Base-by-base conservation (phyloP, 2,113 vertebrate species). In the Macheiramphus alcinus region DNA sequence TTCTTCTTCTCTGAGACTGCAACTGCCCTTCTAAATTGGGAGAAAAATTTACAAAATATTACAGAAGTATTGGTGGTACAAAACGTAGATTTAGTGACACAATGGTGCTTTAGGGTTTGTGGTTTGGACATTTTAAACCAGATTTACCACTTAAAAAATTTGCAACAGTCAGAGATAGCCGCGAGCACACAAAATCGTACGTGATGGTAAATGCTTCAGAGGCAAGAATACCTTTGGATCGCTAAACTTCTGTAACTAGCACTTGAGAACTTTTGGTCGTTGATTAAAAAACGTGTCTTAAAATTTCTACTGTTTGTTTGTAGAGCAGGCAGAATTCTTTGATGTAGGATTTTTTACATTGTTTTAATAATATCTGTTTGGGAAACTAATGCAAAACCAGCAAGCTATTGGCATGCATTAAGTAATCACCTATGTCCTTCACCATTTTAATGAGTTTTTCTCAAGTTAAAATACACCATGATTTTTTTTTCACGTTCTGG, bases 161-260 rank as follows among this genome's bases (percentile, higher is more conserved):
- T 68, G 25, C 36, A 87, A 6, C 22, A 48, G 78, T 50, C 53
- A 4, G 9, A 22, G 42, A 1, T 72, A 43, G 0, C 11, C 17
- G 25, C 1, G 12, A 43, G 56, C 34, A 32, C 36, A 16, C 17
- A 23, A 4, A 78, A 7, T 43, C 10, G 0, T 23, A 12, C 0
- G 0, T 23, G 17, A 31, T 73, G 67, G 23, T 16, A 38, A 58
- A 38, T 20, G 36, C 50, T 67, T 52, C 25, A 5, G 59, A 66
- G 53, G 31, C 14, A 50, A 22, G 31, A 34, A 7, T 12, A 3
- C 22, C 53, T 67, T 71, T 71, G 25, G 50, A 15, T 45, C 4
- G 1, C 32, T 82, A 6, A 66, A 40, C 36, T 74, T 53, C 9
- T 53, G 17, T 43, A 50, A 66, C 5, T 23, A 43, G n/a, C 7